phyloP scores from a whole-genome alignment of 2,113 vertebrate species.

The Collichthys lucidus region DNA sequence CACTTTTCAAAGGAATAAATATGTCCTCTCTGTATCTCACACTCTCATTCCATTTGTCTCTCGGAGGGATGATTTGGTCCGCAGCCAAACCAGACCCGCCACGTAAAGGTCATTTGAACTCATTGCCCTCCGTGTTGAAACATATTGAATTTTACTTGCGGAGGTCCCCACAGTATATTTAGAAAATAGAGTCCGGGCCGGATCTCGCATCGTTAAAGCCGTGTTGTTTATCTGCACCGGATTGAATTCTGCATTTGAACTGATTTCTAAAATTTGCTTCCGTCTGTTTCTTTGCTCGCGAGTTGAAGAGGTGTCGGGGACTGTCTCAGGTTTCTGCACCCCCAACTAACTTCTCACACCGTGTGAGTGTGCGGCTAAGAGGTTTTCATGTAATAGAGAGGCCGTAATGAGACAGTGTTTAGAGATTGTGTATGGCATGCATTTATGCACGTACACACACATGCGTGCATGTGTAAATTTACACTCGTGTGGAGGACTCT shows the following conservation, averaged over 20 bases:
- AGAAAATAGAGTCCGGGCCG: constrained; percentile 47
- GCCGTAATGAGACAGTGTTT: constrained; percentile 61
- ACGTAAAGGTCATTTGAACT: constrained; percentile 80
- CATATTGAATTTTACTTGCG: constrained; percentile 67
- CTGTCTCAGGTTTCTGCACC: constrained; percentile 57
- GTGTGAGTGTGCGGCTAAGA: constrained; percentile 39
- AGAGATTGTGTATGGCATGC: constrained; percentile 52
- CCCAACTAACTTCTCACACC: constrained; percentile 50
- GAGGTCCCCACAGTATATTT: constrained; percentile 68
- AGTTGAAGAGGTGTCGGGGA: constrained; percentile 57
- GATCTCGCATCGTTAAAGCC: constrained; percentile 52
- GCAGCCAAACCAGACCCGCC: constrained; percentile 70
- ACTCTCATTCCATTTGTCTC: constrained; percentile 69
- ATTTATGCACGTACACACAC: constrained; percentile 51
- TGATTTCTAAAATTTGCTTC: constrained; percentile 48
- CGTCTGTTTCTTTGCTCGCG: not conserved
- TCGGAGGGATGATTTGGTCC: constrained; percentile 67
- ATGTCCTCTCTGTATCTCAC: constrained; percentile 63
- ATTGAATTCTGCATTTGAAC: constrained; percentile 60
- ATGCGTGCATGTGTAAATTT: constrained; percentile 65
- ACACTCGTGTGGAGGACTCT: constrained; percentile 71
- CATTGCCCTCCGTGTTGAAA: constrained; percentile 65
- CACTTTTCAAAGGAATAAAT: constrained; percentile 79
- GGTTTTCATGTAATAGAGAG: constrained; percentile 63
- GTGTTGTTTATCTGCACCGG: constrained; percentile 59